phyloP scores from a whole-genome alignment of 2,888 invertebrate species.

The Antitype chi region DNA sequence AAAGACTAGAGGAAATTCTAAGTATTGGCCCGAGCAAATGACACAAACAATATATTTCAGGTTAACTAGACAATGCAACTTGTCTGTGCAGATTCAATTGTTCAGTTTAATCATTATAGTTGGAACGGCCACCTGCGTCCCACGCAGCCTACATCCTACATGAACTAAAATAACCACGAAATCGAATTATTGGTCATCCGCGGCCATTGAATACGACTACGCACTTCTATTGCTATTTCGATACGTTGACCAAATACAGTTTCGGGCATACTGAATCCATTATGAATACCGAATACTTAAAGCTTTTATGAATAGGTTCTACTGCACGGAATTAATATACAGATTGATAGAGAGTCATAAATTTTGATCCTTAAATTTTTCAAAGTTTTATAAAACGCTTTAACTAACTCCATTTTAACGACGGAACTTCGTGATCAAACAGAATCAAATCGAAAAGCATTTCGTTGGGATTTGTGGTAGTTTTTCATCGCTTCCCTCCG shows the following conservation, averaged over 20 bases:
- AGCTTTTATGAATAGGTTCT: conserved; percentile 19
- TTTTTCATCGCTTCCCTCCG: conserved; percentile 65
- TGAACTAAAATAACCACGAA: conserved; percentile 87
- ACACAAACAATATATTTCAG: conserved; percentile 51
- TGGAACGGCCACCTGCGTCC: conserved; percentile 82
- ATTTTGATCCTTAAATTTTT: conserved; percentile 16
- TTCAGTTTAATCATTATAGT: conserved; percentile 82
- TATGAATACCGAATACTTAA: conserved; percentile 66
- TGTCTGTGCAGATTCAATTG: conserved; percentile 72
- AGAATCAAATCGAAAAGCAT: conserved; percentile 57
- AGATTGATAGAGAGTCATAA: neutral
- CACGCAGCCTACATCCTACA: conserved; percentile 79
- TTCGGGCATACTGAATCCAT: conserved; percentile 73
- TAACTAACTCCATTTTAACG: conserved; percentile 52
- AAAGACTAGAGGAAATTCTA: conserved; percentile 37
- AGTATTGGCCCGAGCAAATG: conserved; percentile 23
- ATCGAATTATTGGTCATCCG: conserved; percentile 86
- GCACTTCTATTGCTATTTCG: conserved; percentile 79
- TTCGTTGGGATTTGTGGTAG: conserved; percentile 61
- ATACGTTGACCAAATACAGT: conserved; percentile 77
- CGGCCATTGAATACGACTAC: conserved; percentile 81
- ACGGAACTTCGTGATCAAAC: conserved; percentile 63
- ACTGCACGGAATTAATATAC: conserved; percentile 7
- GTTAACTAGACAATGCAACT: conserved; percentile 50
- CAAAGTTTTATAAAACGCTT: conserved; percentile 27